Evolutionary conservation across 1,140 invertebrate genomes (phyloP), one percentile per base, ranked within the genome.

Genomic region (Lordiphosa clarofinis): DNA sequence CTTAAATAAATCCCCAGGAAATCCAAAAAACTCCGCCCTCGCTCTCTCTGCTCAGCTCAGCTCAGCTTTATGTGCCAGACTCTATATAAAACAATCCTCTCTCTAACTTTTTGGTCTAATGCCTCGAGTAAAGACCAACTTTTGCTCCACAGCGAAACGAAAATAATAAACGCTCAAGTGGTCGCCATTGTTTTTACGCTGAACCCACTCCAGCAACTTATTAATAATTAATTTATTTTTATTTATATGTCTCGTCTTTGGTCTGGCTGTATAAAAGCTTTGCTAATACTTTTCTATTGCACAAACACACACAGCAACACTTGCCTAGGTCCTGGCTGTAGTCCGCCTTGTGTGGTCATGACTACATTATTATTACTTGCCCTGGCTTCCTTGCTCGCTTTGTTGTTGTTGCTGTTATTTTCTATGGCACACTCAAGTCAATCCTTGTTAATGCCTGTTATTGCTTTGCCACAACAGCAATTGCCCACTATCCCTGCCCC

Each of bases 151-250:
- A 24, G 21, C 21, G 21, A 24, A 24, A 8, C 28, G 7, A 7
- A 31, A 31, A 31, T 31, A 31, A 7, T 48, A 38, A 47, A 50
- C 62, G 68, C 52, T 24, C 21, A 24, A 24, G 21, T 24, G 21
- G 21, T 24, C 21, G 21, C 21, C 21, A 24, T 24, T 24, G 21
- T 24, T 24, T 24, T 24, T 24, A 24, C 4, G 4, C 4, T 24
- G 21, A 4, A 24, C 21, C 4, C 2, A 24, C 21, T 2, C 21
- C 21, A 24, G 21, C 21, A 24, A 24, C 21, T 61, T 75, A 76
- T 82, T 81, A 82, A 72, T 82, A 49, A 82, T 76, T 81, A 76
- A 81, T 79, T 78, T 59, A 55, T 48, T 64, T 68, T 39, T 67
- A 67, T 47, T 50, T 58, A 60, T 63, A 31, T 4, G 46, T 39